Evolutionary conservation across 1,140 invertebrate genomes (phyloP), one percentile per base, ranked within the genome.

Genomic region (Drosophila lowei): DNA sequence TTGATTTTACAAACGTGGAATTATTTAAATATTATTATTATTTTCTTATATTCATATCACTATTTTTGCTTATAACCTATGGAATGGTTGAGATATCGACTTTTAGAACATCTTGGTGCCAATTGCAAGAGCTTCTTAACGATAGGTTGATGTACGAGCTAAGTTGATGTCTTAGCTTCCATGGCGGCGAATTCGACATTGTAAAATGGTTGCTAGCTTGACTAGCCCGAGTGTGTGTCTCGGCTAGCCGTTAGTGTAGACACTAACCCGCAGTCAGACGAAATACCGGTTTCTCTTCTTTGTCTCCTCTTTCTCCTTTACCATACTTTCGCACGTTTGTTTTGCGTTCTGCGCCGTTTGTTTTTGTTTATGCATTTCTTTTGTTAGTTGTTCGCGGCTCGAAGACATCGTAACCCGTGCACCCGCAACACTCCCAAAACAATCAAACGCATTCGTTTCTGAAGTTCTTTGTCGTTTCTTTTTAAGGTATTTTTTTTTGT

Each of bases 361-460:
- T 80, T 73, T 72, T 86, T 86, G 61, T 81, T 79, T 64, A 72
- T 72, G 75, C 75, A 54, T 43, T 75, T 65, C 42, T 66, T 59
- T 60, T 34, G 56, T 77, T 78, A 83, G 79, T 83, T 61, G 66
- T 79, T 48, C 80, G 80, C 80, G 77, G 60, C 64, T 86, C 72
- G 43, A 77, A 56, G 81, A 74, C 66, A 77, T 86, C 77, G 80
- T 84, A 80, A 44, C 67, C 34, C 62, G 23, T 25, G 5, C 23
- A 57, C 41, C 34, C 34, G 34, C 34, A 38, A 4, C 52, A 58
- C 52, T 48, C 15, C 44, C 30, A 38, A 68, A 73, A 61, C 43
- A 50, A 54, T 15, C n/a, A n/a, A 50, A 41, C 54, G 18, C 34
- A 54, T 15, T n/a, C 30, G 50, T 52, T 50, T 0, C 18, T 30